These are phyloP conservation scores for Troides helena DNA, from an alignment of 2,888 invertebrate species.

Conservation along the genomic window DNA sequence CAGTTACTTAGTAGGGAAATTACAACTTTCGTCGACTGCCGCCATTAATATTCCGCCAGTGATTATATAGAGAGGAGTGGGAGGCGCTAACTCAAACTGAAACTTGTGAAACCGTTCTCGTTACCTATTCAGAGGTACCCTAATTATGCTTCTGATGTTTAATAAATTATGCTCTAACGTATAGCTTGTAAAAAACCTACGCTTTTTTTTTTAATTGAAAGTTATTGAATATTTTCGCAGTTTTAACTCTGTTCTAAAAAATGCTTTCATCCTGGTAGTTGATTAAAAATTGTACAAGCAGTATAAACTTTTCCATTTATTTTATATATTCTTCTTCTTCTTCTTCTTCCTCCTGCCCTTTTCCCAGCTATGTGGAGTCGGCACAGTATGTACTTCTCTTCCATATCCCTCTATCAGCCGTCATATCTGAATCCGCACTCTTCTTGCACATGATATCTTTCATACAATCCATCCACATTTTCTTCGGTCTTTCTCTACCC, in stretches of 20 bases:
- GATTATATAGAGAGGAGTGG: constrained; percentile 4
- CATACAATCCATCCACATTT: too few relatives aligned
- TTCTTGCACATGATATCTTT: too few relatives aligned
- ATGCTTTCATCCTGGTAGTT: neutral
- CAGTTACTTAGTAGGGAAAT: neutral
- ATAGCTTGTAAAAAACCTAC: neutral
- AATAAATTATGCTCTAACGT: constrained; percentile 4
- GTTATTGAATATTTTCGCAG: neutral
- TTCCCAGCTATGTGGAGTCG: too few relatives aligned
- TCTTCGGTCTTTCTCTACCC: too few relatives aligned
- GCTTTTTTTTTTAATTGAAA: neutral
- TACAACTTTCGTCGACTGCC: constrained; percentile 4
- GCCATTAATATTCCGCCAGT: constrained; percentile 9
- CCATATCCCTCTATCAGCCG: too few relatives aligned
- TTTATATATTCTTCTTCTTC: too few relatives aligned
- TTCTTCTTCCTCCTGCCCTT: too few relatives aligned
- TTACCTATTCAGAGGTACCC: constrained; percentile 19
- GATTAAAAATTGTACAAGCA: neutral
- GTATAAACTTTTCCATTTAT: too few relatives aligned
- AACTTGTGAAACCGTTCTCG: constrained; percentile 11
- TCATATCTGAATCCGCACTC: too few relatives aligned
- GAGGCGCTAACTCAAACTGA: constrained; percentile 4
- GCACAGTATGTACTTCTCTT: too few relatives aligned
- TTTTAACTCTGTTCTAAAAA: neutral
- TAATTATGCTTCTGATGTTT: constrained; percentile 15